Evolutionary conservation across 2,113 vertebrate genomes (phyloP), one percentile per base, ranked within the genome.

Genomic region (Todiramphus chloris): DNA sequence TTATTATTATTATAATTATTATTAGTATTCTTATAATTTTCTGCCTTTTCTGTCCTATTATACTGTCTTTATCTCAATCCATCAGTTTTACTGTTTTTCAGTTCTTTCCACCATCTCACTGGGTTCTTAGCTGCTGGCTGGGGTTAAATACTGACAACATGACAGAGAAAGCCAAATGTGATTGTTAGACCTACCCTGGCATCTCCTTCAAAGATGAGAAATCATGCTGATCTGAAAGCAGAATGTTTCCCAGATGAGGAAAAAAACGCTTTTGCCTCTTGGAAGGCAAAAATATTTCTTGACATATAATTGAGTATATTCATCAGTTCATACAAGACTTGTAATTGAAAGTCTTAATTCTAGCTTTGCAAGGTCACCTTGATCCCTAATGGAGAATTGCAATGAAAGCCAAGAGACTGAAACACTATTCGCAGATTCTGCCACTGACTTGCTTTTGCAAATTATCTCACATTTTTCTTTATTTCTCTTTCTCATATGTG

Each of bases 341-440:
- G n/a, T 92, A 96, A 96, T 88, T 91, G 68, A 92, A 94, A 92
- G 37, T 64, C 68, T 91, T 93, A 55, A 89, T 80, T 92, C 90
- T 72, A 51, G 39, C 88, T 86, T 81, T 92, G 30, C 80, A 75
- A 96, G 73, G 95, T 90, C 88, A 93, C 85, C 68, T 93, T 92
- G 68, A 48, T 90, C 68, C 69, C 83, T 83, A 81, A 59, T 17
- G 48, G 68, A 90, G 90, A 83, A 87, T 46, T 85, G 27, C 37
- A 51, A 1, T 68, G 83, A 67, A 70, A 77, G 50, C 60, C 24
- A 50, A 66, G 82, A 91, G 69, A 74, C 50, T 44, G 67, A 74
- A 39, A 68, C 51, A 37, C 28, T 48, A 48, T 56, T 89, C 83
- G 50, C 85, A 82, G 41, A 76, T 43, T 94, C n/a, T 82, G 8